phyloP scores from a whole-genome alignment of 2,113 vertebrate genomes.

The Lampris incognitus region DNA sequence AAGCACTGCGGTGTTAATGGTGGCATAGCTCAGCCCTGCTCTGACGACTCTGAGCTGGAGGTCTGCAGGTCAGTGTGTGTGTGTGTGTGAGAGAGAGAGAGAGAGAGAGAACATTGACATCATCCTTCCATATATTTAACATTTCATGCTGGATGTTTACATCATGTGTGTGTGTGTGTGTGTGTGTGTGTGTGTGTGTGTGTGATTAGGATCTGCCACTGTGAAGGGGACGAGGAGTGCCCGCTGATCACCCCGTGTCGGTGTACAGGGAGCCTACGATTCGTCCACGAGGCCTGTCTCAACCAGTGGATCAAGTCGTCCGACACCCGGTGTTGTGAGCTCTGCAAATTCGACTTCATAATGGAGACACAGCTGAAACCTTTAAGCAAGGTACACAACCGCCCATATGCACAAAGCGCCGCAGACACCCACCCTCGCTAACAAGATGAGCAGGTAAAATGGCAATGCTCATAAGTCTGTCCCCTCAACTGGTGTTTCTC shows the following conservation, averaged over 20 bases:
- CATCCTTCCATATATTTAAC: neutral
- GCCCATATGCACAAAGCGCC: neutral
- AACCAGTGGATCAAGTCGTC: conserved; percentile 99
- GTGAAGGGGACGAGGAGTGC: conserved; percentile 95
- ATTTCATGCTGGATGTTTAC: neutral
- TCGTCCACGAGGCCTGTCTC: conserved; percentile 95
- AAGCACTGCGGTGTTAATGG: conserved; percentile 56
- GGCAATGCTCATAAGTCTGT: neutral
- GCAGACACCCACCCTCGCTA: neutral
- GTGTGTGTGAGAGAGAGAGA: neutral
- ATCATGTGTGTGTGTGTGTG: neutral
- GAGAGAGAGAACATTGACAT: neutral
- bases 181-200: conserved; percentile 63
- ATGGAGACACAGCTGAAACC: conserved; percentile 99
- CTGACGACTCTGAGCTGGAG: conserved; percentile 86
- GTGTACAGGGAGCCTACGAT: conserved; percentile 94
- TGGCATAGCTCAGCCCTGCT: conserved; percentile 24
- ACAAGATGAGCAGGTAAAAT: neutral
- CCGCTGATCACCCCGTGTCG: conserved; percentile 94
- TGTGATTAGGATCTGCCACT: conserved; percentile 95
- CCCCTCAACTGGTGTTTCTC: neutral
- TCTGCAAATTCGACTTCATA: conserved; percentile 97
- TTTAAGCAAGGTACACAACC: conserved; percentile 87
- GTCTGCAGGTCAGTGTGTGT: conserved; percentile 91
- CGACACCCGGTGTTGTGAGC: conserved; percentile 96